A percentile compares a stretch with the other conserved stretches of the same genome.
phyloP scores from a whole-genome alignment of 2,113 vertebrate genomes.

The Ramphastos sulfuratus region DNA sequence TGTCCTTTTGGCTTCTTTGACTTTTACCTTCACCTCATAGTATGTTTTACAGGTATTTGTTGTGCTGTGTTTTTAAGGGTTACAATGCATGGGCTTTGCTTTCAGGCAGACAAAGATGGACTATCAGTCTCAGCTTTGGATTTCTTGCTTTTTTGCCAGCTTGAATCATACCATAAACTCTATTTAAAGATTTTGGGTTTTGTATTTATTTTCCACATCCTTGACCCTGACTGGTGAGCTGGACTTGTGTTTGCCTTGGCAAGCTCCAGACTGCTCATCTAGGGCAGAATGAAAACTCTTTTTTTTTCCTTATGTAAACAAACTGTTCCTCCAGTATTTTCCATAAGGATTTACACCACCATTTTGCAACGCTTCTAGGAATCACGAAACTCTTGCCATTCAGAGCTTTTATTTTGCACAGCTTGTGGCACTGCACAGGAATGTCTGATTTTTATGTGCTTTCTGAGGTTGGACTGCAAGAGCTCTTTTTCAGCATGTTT shows the following conservation, averaged over 20 bases:
- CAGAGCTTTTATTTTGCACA: neutral
- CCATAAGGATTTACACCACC: slow-evolving; percentile 34
- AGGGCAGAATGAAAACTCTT: slow-evolving; percentile 53
- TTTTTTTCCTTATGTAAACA: slow-evolving; percentile 59
- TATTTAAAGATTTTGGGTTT: slow-evolving; percentile 54
- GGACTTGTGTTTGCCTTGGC: slow-evolving; percentile 69
- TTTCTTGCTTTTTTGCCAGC: slow-evolving; percentile 11
- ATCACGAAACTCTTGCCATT: neutral
- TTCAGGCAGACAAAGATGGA: neutral
- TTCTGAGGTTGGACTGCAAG: neutral
- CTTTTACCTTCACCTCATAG: neutral
- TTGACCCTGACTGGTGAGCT: slow-evolving; percentile 51
- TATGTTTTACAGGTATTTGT: neutral
- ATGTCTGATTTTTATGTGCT: neutral
- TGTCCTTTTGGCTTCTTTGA: neutral
- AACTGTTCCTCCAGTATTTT: slow-evolving; percentile 34
- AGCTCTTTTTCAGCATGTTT: neutral
- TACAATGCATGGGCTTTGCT: neutral
- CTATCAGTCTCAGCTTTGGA: neutral
- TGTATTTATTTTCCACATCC: slow-evolving; percentile 60
- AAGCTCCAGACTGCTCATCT: slow-evolving; percentile 9
- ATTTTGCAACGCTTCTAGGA: slow-evolving; percentile 64
- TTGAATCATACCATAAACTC: slow-evolving; percentile 37
- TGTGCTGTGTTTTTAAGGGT: neutral
- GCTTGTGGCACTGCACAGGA: neutral